Evolutionary conservation across 2,113 vertebrate species (phyloP), one percentile per base, ranked within the genome.

Genomic region (Pseudopodoces humilis): DNA sequence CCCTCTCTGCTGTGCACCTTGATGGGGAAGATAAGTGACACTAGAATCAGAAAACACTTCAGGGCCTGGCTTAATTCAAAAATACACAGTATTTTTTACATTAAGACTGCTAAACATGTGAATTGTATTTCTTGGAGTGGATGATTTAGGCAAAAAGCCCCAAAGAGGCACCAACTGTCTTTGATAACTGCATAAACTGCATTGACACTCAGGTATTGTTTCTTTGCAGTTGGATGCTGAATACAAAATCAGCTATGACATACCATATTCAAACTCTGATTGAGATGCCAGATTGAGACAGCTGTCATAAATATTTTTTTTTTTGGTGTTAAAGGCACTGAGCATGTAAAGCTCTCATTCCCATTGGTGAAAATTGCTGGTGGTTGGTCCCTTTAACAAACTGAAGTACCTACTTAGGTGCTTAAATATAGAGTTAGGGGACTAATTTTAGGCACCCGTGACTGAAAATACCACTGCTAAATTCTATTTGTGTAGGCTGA

Each of bases 1-100:
- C 3, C 6, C 80, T 88, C 35, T 88, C 68, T 83, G 60, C 72
- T 88, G 47, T 86, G 90, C 79, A 95, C 87, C 87, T 94, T 90
- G 85, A 86, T 83, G 76, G 37, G 62, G 70, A 94, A 86, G 87
- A 83, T 93, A 88, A 94, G 83, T 78, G 80, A 95, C 64, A 47
- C 76, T 92, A 90, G 79, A 96, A 63, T 52, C 76, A 89, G 53
- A 85, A 95, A 97, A 89, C 83, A 79, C 70, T 87, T 76, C 74
- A 88, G 71, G 59, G 68, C 41, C 37, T 37, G 64, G 37, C 49
- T 95, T 86, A 90, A 92, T 86, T 77, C 28, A 93, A 92, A 93
- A 90, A 91, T 28, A 90, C n/a, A 41, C 44, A 49, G 41, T 58
- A 86, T 79, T 91, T 93, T 95, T 77, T 64, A 88, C 52, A 75